Base-by-base conservation (phyloP, 2,888 invertebrate species). In the Lottia gigantea region DNA sequence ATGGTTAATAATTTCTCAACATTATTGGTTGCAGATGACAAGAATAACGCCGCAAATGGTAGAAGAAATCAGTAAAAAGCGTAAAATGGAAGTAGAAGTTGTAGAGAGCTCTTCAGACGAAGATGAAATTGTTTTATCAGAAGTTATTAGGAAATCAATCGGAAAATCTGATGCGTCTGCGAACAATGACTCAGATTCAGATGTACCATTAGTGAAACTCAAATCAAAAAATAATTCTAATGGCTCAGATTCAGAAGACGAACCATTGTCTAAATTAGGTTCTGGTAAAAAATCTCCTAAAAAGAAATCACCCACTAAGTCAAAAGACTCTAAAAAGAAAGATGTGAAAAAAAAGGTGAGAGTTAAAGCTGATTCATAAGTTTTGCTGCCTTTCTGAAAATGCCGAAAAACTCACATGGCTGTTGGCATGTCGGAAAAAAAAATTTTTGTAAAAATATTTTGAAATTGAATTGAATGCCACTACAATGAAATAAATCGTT, bases 171-270 rank as follows among this genome's bases (percentile, higher is more conserved):
- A 55, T 69, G 31, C 14, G 3, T 23, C 65, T 23, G 8, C 16
- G 12, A 62, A 31, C 16, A 63, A n/a, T 47, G 76, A 74, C 40
- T 74, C 74, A 12, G 82, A 82, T 65, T 81, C 79, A 2, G 81
- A 83, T 69, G 78, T 78, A 12, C 84, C 82, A 12, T 71, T 84
- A 46, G 72, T 79, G 47, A 78, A 76, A 49, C 73, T 84, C 26
- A 80, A 55, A 55, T 55, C 23, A 19, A 55, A 55, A 55, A 55
- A 14, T 55, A 23, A 19, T 55, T 11, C 11, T 23, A 23, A 8
- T 8, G 14, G 23, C 23, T 55, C 55, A 14, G 55, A 55, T 55
- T 23, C 19, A 15, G 55, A 55, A 12, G 55, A 55, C 19, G 55
- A 55, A 55, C 55, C 55, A 23, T 23, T 55, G 55, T 23, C 23